These are phyloP conservation scores for Pachypeltis micranthus DNA, from an alignment of 1,140 invertebrate species.

Conservation along the genomic window DNA sequence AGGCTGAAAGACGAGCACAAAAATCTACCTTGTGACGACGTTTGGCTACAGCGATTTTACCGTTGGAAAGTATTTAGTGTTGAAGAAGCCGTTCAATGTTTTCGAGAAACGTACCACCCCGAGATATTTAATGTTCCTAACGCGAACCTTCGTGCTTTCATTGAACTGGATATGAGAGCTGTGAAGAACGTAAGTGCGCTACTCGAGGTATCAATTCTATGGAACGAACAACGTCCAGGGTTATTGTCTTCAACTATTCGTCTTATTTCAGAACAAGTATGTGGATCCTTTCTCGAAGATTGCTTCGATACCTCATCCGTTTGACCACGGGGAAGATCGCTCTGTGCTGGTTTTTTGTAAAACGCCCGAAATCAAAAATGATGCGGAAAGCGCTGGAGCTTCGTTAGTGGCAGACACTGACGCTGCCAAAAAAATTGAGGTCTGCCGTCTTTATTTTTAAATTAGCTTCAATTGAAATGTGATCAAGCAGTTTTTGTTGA, in stretches of 20 bases:
- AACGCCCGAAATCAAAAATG: constrained; percentile 39
- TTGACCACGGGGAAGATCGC: constrained; percentile 48
- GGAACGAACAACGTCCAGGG: no score
- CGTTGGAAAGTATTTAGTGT: constrained; percentile 50
- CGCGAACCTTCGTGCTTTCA: constrained; percentile 46
- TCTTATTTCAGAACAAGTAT: constrained; percentile 44
- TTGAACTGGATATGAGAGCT: constrained; percentile 62
- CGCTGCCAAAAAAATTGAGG: constrained; percentile 60
- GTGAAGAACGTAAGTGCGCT: constrained; percentile 35
- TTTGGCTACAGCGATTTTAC: constrained; percentile 48
- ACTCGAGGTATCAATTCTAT: no score
- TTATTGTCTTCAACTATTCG: constrained; percentile 9
- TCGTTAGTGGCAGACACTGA: constrained; percentile 51
- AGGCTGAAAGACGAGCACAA: constrained; percentile 44
- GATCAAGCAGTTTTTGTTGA: no score
- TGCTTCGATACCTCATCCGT: constrained; percentile 47
- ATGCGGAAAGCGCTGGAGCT: constrained; percentile 54
- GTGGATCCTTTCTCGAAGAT: constrained; percentile 49
- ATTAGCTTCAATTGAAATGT: not conserved
- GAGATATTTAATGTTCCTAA: constrained; percentile 58
- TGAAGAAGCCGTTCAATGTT: constrained; percentile 54
- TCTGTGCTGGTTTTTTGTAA: constrained; percentile 61
- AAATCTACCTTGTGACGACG: constrained; percentile 47
- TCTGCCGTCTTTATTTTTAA: constrained; percentile 30
- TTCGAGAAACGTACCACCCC: constrained; percentile 63